phyloP scores from a whole-genome alignment of 1,140 invertebrate genomes.

The Drosophila gunungcola region DNA sequence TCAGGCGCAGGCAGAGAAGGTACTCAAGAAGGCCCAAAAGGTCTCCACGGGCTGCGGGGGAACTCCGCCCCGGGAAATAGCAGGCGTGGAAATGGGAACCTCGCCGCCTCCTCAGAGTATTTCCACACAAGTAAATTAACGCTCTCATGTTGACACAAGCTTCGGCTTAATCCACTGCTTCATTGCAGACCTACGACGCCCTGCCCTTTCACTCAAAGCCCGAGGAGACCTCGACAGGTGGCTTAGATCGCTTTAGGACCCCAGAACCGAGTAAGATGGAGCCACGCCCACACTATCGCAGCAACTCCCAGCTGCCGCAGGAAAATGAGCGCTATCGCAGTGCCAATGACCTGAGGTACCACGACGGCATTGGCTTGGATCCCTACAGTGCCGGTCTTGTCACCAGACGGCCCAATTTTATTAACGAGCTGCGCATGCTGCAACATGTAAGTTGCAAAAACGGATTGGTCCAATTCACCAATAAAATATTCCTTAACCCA shows the following conservation, averaged over 20 bases:
- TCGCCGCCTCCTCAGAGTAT: slow-evolving; percentile 94
- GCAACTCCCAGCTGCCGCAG: slow-evolving; percentile 54
- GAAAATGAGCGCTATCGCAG: slow-evolving; percentile 72
- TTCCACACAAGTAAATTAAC: slow-evolving; percentile 90
- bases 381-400: slow-evolving; percentile 34
- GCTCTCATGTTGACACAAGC: not conserved
- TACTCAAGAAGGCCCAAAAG: slow-evolving; percentile 75
- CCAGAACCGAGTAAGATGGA: slow-evolving; percentile 60
- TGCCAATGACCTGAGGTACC: slow-evolving; percentile 59
- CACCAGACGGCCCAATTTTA: slow-evolving; percentile 63
- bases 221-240: slow-evolving; percentile 16
- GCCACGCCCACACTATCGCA: slow-evolving; percentile 51
- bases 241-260: slow-evolving; percentile 39
- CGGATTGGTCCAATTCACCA: not conserved
- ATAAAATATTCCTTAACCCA: no score
- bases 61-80: slow-evolving; percentile 85
- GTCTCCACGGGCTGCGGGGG: slow-evolving; percentile 87
- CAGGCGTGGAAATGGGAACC: slow-evolving; percentile 88
- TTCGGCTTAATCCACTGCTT: slow-evolving; percentile 2
- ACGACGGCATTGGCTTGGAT: slow-evolving; percentile 17
- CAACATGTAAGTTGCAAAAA: slow-evolving; percentile 55
- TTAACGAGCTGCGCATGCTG: slow-evolving; percentile 57
- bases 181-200: slow-evolving; percentile 84
- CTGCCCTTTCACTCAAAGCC: slow-evolving; percentile 51
- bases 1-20: slow-evolving; percentile 74